Conservation (phyloP, 2,797 vertebrate genomes). For the Tangara arthus region DNA sequence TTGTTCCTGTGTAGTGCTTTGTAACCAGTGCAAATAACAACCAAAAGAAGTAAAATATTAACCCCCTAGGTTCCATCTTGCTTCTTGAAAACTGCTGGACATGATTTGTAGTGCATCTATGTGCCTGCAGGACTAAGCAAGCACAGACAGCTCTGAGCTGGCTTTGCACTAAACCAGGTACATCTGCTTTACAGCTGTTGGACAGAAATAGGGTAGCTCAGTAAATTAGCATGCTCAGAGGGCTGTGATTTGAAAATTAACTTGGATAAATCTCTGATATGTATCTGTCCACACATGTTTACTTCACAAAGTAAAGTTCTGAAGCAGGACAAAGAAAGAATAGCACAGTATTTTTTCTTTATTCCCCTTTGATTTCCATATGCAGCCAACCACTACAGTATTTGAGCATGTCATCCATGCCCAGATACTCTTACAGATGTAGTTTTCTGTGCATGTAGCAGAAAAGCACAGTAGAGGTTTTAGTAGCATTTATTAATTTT, state of each 20-base stretch:
- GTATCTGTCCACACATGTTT: not conserved
- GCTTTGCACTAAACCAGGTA: accelerated
- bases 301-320: not conserved
- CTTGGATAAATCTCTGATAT: not conserved
- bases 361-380: not conserved
- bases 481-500: not conserved
- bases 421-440: not conserved
- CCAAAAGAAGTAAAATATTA: not conserved
- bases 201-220: not conserved
- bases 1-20: not conserved
- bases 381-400: not conserved
- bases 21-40: not conserved
- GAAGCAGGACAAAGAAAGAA: not conserved
- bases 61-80: not conserved
- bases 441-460: not conserved
- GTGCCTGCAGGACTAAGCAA: not conserved
- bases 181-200: not conserved
- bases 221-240: not conserved
- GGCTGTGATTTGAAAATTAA: not conserved
- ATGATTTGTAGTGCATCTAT: not conserved
- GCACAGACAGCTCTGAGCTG: not conserved
- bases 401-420: not conserved
- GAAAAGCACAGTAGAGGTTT: not conserved
- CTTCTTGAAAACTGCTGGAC: not conserved
- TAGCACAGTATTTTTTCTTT: not conserved